These are phyloP conservation scores for Macrosoma leucophasiata DNA, from an alignment of 2,888 invertebrate species.

Conservation along the genomic window DNA sequence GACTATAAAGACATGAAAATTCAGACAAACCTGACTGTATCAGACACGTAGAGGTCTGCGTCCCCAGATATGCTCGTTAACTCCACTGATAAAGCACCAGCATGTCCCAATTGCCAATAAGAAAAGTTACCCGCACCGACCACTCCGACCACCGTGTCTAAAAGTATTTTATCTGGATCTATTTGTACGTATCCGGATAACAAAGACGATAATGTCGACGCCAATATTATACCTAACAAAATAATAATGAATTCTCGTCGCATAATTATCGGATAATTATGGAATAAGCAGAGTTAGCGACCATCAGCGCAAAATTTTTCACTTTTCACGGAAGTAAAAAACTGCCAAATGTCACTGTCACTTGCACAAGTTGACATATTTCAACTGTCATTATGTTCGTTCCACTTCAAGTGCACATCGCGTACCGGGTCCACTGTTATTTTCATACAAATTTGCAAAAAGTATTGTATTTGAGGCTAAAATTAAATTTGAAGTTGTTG, in stretches of 20 bases:
- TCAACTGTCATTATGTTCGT: too few relatives aligned
- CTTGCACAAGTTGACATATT: too few relatives aligned
- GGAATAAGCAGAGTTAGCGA: neutral
- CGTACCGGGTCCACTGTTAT: too few relatives aligned
- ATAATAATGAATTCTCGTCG: slow-evolving; percentile 54
- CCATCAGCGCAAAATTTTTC: neutral
- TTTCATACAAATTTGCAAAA: too few relatives aligned
- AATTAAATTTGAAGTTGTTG: too few relatives aligned
- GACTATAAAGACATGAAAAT: slow-evolving; percentile 1
- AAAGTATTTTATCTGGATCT: slow-evolving; percentile 45
- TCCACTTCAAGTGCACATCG: too few relatives aligned
- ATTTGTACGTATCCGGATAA: slow-evolving; percentile 43
- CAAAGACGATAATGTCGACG: slow-evolving; percentile 52
- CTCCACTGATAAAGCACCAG: slow-evolving; percentile 53
- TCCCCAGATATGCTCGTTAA: slow-evolving; percentile 55
- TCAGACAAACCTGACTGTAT: slow-evolving; percentile 45
- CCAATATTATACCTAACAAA: slow-evolving; percentile 52
- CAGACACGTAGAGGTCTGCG: slow-evolving; percentile 62
- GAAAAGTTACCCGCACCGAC: slow-evolving; percentile 66
- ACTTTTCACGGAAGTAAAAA: neutral
- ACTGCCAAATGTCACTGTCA: neutral
- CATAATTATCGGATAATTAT: slow-evolving; percentile 41
- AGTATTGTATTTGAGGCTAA: too few relatives aligned
- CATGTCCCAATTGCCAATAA: slow-evolving; percentile 61
- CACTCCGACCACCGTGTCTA: slow-evolving; percentile 52